Conservation (phyloP, 2,888 invertebrate species). For the Muschampia plurimacula region DNA sequence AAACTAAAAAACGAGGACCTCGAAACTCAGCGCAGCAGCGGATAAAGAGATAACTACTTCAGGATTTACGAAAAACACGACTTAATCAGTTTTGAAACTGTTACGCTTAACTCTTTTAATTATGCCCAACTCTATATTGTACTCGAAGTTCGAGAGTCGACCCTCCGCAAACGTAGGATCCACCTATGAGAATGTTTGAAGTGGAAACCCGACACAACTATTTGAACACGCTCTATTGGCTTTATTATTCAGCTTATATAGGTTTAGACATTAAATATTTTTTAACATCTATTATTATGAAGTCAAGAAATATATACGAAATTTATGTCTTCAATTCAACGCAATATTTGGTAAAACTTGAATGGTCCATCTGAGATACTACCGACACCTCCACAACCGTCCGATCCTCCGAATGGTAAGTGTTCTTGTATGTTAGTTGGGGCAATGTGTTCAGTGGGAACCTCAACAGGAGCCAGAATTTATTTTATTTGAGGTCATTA, state of each 20-base stretch:
- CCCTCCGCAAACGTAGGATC: conserved; percentile 14
- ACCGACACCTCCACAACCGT: too few species aligned
- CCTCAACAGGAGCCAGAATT: too few species aligned
- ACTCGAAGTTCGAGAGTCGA: conserved; percentile 19
- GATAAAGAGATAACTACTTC: conserved; percentile 27
- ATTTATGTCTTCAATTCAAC: too few species aligned
- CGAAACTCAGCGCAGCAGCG: conserved; percentile 7
- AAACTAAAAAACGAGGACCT: conserved; percentile 10
- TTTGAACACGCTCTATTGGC: background rate
- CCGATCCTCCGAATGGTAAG: too few species aligned
- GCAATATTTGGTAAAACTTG: too few species aligned
- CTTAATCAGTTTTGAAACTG: conserved; percentile 33
- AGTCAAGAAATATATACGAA: too few species aligned
- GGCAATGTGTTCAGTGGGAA: too few species aligned
- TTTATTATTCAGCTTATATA: background rate
- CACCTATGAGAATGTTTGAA: conserved; percentile 21
- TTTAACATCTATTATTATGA: background rate
- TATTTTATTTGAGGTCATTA: too few species aligned
- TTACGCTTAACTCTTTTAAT: conserved; percentile 38
- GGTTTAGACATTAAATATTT: background rate
- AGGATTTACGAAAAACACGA: conserved; percentile 35
- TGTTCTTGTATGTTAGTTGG: too few species aligned
- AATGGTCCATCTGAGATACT: too few species aligned
- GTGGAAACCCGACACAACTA: conserved; percentile 15
- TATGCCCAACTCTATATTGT: conserved; percentile 27